Evolutionary conservation across 2,113 vertebrate species (phyloP).

Genomic region (Sinosuthora webbiana): DNA sequence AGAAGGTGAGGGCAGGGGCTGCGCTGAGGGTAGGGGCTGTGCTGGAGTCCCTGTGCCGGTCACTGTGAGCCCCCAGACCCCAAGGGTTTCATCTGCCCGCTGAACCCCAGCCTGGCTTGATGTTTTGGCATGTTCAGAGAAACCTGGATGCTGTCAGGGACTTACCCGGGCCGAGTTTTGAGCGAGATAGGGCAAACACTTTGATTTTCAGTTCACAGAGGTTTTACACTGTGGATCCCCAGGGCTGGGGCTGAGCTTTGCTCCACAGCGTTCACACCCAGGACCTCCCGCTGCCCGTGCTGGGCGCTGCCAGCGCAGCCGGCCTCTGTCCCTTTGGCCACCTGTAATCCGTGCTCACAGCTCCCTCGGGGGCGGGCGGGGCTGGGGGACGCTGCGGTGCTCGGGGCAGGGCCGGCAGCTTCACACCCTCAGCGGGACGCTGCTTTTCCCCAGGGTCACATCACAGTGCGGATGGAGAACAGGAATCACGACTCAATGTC

Average conservation of each 20-base stretch:
- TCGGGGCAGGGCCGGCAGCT: background rate
- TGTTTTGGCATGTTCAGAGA: rapidly evolving
- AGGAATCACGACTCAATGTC: background rate
- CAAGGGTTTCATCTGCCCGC: rapidly evolving
- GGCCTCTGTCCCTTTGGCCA: background rate
- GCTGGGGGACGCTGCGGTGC: background rate
- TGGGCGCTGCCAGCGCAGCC: background rate
- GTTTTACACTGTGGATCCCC: background rate
- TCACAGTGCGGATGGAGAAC: background rate
- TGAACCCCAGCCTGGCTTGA: background rate
- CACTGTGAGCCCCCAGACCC: rapidly evolving
- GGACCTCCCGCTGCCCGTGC: rapidly evolving
- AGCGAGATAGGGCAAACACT: rapidly evolving
- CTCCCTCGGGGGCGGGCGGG: background rate
- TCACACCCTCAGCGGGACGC: rapidly evolving
- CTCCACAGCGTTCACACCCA: rapidly evolving
- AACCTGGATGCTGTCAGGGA: background rate
- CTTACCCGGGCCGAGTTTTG: background rate
- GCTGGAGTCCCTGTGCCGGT: rapidly evolving
- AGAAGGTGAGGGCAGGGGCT: rapidly evolving
- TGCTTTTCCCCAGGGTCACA: background rate
- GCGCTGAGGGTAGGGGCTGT: background rate
- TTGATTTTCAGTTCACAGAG: background rate
- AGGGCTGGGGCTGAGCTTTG: background rate
- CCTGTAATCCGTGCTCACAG: rapidly evolving